These are phyloP conservation scores for Lottia scabra DNA, from an alignment of 2,888 invertebrate genomes.

Conservation along the genomic window DNA sequence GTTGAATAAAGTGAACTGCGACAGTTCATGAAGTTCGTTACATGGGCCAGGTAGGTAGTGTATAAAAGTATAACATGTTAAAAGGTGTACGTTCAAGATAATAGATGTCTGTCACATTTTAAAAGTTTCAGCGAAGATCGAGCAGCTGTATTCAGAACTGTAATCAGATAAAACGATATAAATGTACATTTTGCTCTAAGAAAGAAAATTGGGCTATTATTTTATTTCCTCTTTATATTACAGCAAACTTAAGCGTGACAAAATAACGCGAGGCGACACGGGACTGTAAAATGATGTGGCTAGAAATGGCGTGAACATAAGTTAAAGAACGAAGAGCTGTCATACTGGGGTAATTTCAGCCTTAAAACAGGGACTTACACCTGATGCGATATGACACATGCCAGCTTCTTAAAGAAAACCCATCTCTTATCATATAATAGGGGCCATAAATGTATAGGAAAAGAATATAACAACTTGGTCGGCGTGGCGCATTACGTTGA, in stretches of 20 bases:
- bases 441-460: not conserved
- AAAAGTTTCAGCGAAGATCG: no score
- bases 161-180: not conserved
- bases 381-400: not conserved
- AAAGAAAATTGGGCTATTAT: not conserved
- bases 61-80: no score
- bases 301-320: not conserved
- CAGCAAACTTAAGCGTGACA: not conserved
- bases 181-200: not conserved
- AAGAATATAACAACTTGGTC: not conserved
- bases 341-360: not conserved
- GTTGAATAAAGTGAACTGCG: no score
- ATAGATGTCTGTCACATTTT: no score
- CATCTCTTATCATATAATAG: not conserved
- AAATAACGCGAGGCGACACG: not conserved
- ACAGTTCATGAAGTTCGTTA: no score
- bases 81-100: no score
- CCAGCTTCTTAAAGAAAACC: constrained; percentile 1
- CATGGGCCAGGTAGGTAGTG: no score
- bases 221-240: not conserved
- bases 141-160: no score
- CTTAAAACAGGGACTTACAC: not conserved
- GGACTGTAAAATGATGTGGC: not conserved
- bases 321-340: not conserved
- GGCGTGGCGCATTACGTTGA: not conserved